Evolutionary conservation across 2,797 vertebrate genomes (phyloP), one percentile per base, ranked within the genome.

Genomic region (Chelidonichthys spinosus): DNA sequence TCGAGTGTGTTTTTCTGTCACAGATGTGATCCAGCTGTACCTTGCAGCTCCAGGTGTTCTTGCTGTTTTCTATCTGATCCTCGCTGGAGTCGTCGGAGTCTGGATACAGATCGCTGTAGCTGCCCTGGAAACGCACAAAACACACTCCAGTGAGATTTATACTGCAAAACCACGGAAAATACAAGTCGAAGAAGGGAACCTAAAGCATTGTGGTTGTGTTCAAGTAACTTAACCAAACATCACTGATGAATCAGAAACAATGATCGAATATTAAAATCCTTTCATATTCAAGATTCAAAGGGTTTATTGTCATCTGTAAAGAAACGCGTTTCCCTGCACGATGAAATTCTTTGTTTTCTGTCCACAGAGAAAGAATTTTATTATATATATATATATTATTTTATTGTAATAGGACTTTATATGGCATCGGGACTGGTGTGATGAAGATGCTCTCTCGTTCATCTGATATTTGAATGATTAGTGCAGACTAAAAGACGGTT

Each of bases 11-110:
- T 15, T 49, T 6, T 13, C 25, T 36, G 4, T 43, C 59, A 25
- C 50, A 42, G 32, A 17, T 5, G 39, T 6, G 25, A 0, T 3
- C 52, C 35, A 25, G 11, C 5, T 8, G 7, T 89, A 99, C 98
- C 97, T 99, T 99, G 96, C 98, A 99, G 93, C 97, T 99, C 98
- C 98, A 99, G 0, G 96, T 97, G 93, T 98, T 99, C 93, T 99
- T 99, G 94, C 98, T 99, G 74, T 99, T 99, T 90, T 99, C 98
- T 64, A 99, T 98, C 91, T 99, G 98, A 92, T 99, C 98, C 88
- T 99, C 98, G 74, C 96, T 98, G 11, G 98, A 99, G 90, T 99
- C 98, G 70, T 99, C 98, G 0, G 98, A 99, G 89, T 99, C 98
- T 37, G 98, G 98, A 90, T 99, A 99, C 80, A 99, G 94, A 79